Conservation (phyloP, 2,888 invertebrate species). For the Crossocerus cetratus region DNA sequence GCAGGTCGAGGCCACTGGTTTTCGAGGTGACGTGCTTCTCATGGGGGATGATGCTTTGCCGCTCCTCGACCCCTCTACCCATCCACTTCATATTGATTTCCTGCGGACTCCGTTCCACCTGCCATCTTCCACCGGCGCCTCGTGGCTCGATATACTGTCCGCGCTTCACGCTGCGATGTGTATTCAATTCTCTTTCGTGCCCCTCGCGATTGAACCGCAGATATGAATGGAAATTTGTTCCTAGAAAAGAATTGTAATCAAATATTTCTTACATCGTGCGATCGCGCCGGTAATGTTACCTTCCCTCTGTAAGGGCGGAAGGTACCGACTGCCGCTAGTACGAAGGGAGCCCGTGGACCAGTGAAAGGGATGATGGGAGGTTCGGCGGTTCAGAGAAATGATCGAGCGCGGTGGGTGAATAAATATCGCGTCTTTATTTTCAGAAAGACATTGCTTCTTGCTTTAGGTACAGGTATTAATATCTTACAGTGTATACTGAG, state of each 20-base stretch:
- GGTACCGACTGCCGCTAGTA: not conserved
- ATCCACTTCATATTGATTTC: constrained; percentile 71
- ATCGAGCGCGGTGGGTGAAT: constrained; percentile 63
- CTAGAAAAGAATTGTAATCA: not conserved
- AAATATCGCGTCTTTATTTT: constrained; percentile 75
- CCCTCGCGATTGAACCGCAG: too few relatives aligned
- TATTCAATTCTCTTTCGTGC: not conserved
- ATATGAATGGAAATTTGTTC: not conserved
- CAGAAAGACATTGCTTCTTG: constrained; percentile 56
- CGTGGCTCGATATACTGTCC: not conserved
- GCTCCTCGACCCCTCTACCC: constrained; percentile 60
- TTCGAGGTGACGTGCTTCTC: constrained; percentile 34
- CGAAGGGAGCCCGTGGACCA: too few relatives aligned
- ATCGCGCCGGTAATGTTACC: constrained; percentile 27
- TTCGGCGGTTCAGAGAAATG: not conserved
- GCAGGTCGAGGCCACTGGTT: constrained; percentile 31
- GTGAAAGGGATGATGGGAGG: not conserved
- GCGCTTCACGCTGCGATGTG: not conserved
- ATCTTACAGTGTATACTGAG: constrained; percentile 66
- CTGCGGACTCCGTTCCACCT: constrained; percentile 59
- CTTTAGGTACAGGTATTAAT: constrained; percentile 67
- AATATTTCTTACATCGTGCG: not conserved
- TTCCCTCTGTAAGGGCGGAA: not conserved
- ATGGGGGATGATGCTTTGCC: constrained; percentile 43
- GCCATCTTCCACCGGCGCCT: constrained; percentile 64